A percentile compares a stretch with the other conserved stretches of the same genome.
Evolutionary conservation across 1,140 invertebrate genomes (phyloP).

Genomic region (Megathymus violae): DNA sequence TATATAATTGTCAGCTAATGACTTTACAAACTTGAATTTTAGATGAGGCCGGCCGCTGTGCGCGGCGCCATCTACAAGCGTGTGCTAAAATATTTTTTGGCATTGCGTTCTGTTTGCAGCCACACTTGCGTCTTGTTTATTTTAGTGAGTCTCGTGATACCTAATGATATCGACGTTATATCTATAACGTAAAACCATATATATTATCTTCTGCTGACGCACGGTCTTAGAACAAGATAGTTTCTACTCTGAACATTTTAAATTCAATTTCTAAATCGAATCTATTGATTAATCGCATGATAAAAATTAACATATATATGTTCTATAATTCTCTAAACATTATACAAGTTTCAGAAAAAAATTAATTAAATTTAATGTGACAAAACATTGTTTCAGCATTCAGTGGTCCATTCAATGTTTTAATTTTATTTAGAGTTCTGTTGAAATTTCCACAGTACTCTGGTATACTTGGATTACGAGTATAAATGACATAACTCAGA

Average conservation of each 20-base stretch:
- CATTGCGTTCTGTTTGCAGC: conserved; percentile 41
- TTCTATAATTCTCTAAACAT: no score
- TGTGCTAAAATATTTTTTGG: conserved; percentile 52
- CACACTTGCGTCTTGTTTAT: conserved; percentile 61
- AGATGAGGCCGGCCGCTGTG: background rate
- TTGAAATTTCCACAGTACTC: no score
- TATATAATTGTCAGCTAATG: conserved; percentile 17
- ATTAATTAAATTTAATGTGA: no score
- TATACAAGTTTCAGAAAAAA: no score
- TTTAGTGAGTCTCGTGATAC: conserved; percentile 64
- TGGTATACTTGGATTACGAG: no score
- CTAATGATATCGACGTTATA: conserved; percentile 37
- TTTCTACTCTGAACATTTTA: background rate
- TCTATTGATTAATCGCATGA: no score
- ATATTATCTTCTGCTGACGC: conserved; percentile 12
- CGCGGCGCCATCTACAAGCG: background rate
- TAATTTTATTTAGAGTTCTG: no score
- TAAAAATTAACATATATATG: no score
- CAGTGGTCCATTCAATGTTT: no score
- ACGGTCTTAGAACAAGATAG: background rate
- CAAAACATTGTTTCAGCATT: no score
- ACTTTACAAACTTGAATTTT: background rate
- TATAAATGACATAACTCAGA: no score
- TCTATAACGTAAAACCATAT: conserved; percentile 30
- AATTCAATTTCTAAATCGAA: background rate